These are phyloP conservation scores for Gulo gulo DNA, from an alignment of 2,113 vertebrate genomes.

Conservation along the genomic window DNA sequence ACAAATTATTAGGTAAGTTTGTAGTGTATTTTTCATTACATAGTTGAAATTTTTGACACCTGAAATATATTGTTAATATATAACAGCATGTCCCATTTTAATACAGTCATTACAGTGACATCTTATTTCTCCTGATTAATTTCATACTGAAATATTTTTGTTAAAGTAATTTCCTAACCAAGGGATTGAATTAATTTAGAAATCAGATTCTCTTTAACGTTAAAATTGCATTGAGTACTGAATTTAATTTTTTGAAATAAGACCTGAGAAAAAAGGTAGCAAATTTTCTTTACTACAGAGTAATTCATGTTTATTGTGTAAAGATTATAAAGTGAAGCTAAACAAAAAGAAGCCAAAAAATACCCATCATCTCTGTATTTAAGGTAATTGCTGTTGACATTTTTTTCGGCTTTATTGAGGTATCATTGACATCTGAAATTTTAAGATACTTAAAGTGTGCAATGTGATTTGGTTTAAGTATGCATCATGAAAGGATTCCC, in stretches of 20 bases:
- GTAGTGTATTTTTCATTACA: constrained; percentile 37
- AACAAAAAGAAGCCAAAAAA: not conserved
- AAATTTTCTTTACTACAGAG: not conserved
- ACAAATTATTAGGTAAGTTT: constrained; percentile 94
- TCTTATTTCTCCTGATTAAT: not conserved
- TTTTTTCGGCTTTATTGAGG: not conserved
- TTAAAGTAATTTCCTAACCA: constrained; percentile 29
- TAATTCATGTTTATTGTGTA: not conserved
- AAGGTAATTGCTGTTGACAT: not conserved
- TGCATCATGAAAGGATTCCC: not conserved
- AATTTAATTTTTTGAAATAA: constrained; percentile 13
- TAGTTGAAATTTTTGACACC: constrained; percentile 16
- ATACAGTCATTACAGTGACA: not conserved
- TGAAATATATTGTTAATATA: constrained; percentile 19
- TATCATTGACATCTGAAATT: not conserved
- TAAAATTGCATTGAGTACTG: constrained; percentile 4
- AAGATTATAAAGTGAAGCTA: constrained; percentile 6
- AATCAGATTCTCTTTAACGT: constrained; percentile 30
- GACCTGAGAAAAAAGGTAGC: not conserved
- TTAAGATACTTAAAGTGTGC: not conserved
- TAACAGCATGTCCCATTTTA: not conserved
- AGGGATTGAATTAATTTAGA: constrained; percentile 8
- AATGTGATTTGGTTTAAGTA: not conserved
- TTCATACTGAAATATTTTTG: constrained; percentile 16
- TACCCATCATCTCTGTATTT: not conserved